These are phyloP conservation scores for Rhinoderma darwinii DNA, from an alignment of 2,113 vertebrate genomes.

Conservation along the genomic window DNA sequence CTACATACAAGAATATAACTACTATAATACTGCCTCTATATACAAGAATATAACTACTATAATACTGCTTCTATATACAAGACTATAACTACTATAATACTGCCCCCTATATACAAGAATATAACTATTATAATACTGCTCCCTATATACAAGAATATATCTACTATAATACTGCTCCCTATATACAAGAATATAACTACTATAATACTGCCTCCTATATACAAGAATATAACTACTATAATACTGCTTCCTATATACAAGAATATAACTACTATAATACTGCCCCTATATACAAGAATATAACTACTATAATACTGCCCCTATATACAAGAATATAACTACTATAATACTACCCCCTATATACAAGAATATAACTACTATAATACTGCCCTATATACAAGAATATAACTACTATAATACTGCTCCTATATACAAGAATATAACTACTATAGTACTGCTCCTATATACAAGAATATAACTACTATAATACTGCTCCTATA, in stretches of 20 bases:
- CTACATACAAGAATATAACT: not conserved
- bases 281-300: not conserved
- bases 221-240: slow-evolving; percentile 8
- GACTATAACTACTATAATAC: slow-evolving; percentile 4
- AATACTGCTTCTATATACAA: not conserved
- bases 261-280: not conserved
- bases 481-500: not conserved
- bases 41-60: slow-evolving; percentile 4
- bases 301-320: slow-evolving; percentile 1
- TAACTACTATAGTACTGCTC: no score
- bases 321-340: slow-evolving; percentile 6
- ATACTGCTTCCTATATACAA: not conserved
- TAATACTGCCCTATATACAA: not conserved
- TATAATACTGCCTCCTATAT: not conserved
- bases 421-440: not conserved
- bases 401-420: slow-evolving; percentile 18
- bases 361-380: slow-evolving; percentile 1
- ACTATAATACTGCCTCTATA: not conserved
- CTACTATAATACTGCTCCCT: not conserved
- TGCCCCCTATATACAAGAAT: not conserved
- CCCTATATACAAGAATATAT: not conserved
- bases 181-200: not conserved
- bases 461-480: no score
- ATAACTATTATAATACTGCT: slow-evolving; percentile 6
- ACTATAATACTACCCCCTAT: slow-evolving; percentile 8